Evolutionary conservation across 2,888 invertebrate species (phyloP), one percentile per base, ranked within the genome.

Genomic region (Galeruca laticollis): DNA sequence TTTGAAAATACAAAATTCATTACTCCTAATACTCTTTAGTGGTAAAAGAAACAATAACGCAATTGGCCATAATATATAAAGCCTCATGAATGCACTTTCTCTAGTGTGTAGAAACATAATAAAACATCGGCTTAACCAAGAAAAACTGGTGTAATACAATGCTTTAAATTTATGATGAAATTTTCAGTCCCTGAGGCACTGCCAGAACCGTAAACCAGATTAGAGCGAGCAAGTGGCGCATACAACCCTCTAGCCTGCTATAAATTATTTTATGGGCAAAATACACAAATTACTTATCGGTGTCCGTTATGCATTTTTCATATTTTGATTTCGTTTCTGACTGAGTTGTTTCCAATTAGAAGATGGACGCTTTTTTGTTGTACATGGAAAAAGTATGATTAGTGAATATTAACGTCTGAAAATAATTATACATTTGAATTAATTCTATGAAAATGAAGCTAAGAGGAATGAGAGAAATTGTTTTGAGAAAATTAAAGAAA

Each of bases 241-340:
- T 65, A 33, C 57, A 65, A 40, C 47, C 57, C 65, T 47, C 65
- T 57, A 40, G 65, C 57, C 69, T 51, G 59, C 57, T 60, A 69
- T 69, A 64, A 69, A 69, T 69, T 60, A 69, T 69, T 69, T 69
- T 60, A 64, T 69, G 60, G 64, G 64, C 52, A 65, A 64, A 69
- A 69, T 69, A 69, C 69, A 60, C 64, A 64, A 64, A 69, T 69
- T 59, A 65, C 65, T 57, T 65, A 69, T 64, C 63, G 69, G 63
- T 69, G 60, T 52, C 56, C 47, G 56, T 37, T 64, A 60, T 69
- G 40, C 37, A 69, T 69, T 69, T 21, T 63, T 69, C 60, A 69
- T 57, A 33, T 37, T 26, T 18, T 47, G 21, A 57, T 57, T 65
- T 57, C 15, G 47, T 8, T 9, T 15, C n/a, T n/a, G n/a, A n/a